These are phyloP conservation scores for Eleginops maclovinus DNA, from an alignment of 2,113 vertebrate species.

Conservation along the genomic window DNA sequence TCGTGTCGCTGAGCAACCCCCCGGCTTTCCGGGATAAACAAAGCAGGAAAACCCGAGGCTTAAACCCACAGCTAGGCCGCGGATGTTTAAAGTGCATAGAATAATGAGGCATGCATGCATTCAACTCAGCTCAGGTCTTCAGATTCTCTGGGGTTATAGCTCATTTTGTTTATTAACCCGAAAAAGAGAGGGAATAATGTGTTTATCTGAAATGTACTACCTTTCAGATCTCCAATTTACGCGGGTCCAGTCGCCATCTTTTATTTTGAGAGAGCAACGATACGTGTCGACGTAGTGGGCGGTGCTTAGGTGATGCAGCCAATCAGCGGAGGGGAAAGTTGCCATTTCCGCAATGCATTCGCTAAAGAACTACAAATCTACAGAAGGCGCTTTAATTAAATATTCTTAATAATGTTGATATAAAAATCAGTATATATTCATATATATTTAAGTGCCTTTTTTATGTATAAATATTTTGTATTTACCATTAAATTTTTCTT, in stretches of 20 bases:
- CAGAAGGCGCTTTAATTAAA: neutral
- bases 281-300: conserved; percentile 62
- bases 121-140: neutral
- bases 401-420: neutral
- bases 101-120: neutral
- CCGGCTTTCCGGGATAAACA: conserved; percentile 10
- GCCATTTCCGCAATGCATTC: conserved; percentile 25
- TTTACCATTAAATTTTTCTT: no score
- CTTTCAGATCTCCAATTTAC: conserved; percentile 77
- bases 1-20: conserved; percentile 8
- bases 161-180: conserved; percentile 2
- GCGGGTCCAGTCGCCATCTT: conserved; percentile 85
- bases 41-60: conserved; percentile 68
- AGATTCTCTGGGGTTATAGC: neutral
- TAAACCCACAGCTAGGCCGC: conserved; percentile 60
- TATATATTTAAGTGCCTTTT: no score
- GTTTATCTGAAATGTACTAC: conserved; percentile 68
- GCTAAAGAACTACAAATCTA: neutral
- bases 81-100: neutral
- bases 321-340: conserved; percentile 55
- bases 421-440: neutral
- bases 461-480: no score
- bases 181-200: neutral
- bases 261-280: conserved; percentile 78
- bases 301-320: conserved; percentile 60